Evolutionary conservation across 2,797 vertebrate species (phyloP), one percentile per base, ranked within the genome.

Genomic region (Rhabdomys pumilio): DNA sequence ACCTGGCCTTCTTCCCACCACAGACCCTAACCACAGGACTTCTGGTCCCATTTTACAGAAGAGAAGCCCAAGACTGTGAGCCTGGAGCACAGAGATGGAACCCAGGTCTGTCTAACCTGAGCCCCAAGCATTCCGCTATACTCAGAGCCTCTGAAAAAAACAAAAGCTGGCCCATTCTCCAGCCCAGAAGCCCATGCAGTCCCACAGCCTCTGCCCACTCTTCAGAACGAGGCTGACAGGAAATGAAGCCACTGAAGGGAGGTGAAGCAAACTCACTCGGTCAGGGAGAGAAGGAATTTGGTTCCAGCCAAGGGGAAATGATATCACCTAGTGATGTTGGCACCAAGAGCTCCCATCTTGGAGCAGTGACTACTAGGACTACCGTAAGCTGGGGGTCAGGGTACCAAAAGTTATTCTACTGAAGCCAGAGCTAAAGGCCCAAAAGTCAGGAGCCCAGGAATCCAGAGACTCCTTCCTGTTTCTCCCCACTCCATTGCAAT

Each of bases 1-100:
- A 0, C 61, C 22, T 50, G 44, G 44, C 41, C 26, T 1, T 4
- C 65, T 76, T 61, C 1, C 9, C 0, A 2, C 17, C 38, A 59
- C n/a, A 44, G 15, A 41, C 2, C 86, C 93, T 57, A 19, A 41
- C 8, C 0, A 73, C 59, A 9, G 41, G 4, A 3, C 22, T 0
- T 3, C 59, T 1, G 1, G 55, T 3, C 53, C 91, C 14, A 0
- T 72, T 85, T 29, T 19, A 17, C n/a, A 59, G 79, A 80, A 1
- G 15, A 41, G 34, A 84, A 83, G 34, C 15, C 24, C 0, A 13
- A 87, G 53, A 72, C 61, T 14, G 0, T 19, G 0, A 57, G 29
- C 69, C 22, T 1, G 0, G 26, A n/a, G 20, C 29, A n/a, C 26
- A 44, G 69, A 38, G 61, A 20, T n/a, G 4, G n/a, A 81, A 72